Evolutionary conservation across 2,888 invertebrate species (phyloP), one percentile per base, ranked within the genome.

Genomic region (Poecilus cupreus): DNA sequence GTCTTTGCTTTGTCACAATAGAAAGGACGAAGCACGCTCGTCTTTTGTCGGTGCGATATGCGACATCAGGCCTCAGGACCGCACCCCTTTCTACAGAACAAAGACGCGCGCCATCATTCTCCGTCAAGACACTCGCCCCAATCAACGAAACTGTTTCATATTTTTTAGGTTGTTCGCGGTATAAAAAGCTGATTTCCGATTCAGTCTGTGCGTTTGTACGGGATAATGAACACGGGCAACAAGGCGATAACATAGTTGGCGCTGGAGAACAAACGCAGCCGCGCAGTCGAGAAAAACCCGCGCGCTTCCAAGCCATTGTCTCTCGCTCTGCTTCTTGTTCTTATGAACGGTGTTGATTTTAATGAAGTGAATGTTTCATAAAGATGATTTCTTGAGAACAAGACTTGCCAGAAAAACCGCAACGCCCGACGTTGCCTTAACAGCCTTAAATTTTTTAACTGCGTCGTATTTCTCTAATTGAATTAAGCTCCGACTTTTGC

Each of bases 161-260:
- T 26, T 79, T 79, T 78, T 79, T 79, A 13, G 11, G 43, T 20
- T 16, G 51, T 22, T 51, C 46, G 10, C 26, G 4, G 57, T 10
- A 79, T 79, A 79, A 79, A 79, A 79, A 79, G 49, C 51, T 81
- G 74, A 81, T 81, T 81, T 76, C 70, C 82, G 72, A 82, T 82
- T 79, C 79, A 82, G 78, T 32, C 64, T 74, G 64, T 64, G 60
- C 72, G 72, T 64, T 39, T 81, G 72, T 81, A 32, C 68, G n/a
- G 79, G 82, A 82, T 82, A 82, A 82, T 82, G 82, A 82, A 82
- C 82, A 82, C 72, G 68, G 77, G 37, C 74, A 82, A 78, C 82
- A 82, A 72, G 82, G 82, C 75, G 75, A 72, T 64, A 81, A 81
- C 81, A 81, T 75, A 72, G 80, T 57, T 57, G 81, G 49, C 81